Evolutionary conservation across 2,888 invertebrate species (phyloP).

Genomic region (Ochlodes sylvanus): DNA sequence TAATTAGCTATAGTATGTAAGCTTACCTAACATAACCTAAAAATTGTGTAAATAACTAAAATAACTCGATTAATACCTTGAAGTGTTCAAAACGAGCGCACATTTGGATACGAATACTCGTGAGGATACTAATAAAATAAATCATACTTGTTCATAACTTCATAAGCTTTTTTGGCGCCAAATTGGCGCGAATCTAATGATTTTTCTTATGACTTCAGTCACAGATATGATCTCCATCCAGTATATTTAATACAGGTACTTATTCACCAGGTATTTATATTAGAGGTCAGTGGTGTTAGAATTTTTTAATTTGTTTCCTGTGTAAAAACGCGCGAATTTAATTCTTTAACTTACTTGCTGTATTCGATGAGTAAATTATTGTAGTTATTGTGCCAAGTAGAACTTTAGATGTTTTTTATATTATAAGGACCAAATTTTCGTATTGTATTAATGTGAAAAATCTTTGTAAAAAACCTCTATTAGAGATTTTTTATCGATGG

Average conservation of each 20-base stretch:
- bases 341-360: constrained; percentile 15
- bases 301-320: background rate
- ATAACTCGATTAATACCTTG: constrained; percentile 8
- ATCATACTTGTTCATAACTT: background rate
- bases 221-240: background rate
- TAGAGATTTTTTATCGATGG: too few relatives aligned
- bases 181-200: background rate
- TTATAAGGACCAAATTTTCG: constrained; percentile 25
- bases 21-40: background rate
- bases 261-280: background rate
- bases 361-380: constrained; percentile 17
- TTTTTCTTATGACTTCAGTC: too few relatives aligned
- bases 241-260: background rate
- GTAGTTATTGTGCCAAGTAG: constrained; percentile 38
- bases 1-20: constrained; percentile 7
- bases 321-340: constrained; percentile 15
- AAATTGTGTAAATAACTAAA: constrained; percentile 1
- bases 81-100: constrained; percentile 5
- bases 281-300: background rate
- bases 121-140: background rate
- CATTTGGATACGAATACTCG: background rate
- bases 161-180: background rate
- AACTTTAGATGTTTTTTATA: constrained; percentile 28
- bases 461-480: too few relatives aligned
- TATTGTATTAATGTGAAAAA: constrained; percentile 6